Percentiles rank a stretch among this genome's conserved stretches.
Evolutionary conservation across 2,888 invertebrate genomes (phyloP).

Genomic region (Hydrotaea cyrtoneurina): DNA sequence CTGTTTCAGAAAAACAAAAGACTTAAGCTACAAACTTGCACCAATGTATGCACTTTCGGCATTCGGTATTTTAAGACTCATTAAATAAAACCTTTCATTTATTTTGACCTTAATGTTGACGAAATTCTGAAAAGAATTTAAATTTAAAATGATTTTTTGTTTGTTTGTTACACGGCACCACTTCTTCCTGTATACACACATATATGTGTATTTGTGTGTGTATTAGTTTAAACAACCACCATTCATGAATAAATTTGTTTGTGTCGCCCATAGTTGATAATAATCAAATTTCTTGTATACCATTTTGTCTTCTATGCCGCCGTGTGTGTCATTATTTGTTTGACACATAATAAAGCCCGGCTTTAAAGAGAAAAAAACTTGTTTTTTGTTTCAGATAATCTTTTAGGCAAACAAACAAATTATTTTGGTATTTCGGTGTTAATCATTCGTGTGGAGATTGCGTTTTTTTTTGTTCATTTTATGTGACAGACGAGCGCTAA

Average conservation of each 20-base stretch:
- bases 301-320: background rate
- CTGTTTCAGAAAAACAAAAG: too few species aligned
- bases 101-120: slow-evolving; percentile 2
- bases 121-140: background rate
- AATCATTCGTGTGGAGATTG: background rate
- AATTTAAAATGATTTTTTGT: slow-evolving; percentile 7
- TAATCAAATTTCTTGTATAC: background rate
- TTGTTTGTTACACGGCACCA: background rate
- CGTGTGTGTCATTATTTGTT: background rate
- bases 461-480: background rate
- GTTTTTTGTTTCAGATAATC: too few species aligned
- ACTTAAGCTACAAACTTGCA: slow-evolving; percentile 15
- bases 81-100: background rate
- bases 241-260: background rate
- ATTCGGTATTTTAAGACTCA: background rate
- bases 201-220: background rate
- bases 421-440: background rate
- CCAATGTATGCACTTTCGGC: background rate
- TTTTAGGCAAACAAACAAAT: background rate
- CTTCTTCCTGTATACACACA: too few species aligned
- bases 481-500: background rate
- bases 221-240: background rate
- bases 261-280: background rate
- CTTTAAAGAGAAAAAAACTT: too few species aligned
- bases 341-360: background rate